Evolutionary conservation across 2,888 invertebrate genomes (phyloP), one percentile per base, ranked within the genome.

Genomic region (Cosmorhoe ocellata): DNA sequence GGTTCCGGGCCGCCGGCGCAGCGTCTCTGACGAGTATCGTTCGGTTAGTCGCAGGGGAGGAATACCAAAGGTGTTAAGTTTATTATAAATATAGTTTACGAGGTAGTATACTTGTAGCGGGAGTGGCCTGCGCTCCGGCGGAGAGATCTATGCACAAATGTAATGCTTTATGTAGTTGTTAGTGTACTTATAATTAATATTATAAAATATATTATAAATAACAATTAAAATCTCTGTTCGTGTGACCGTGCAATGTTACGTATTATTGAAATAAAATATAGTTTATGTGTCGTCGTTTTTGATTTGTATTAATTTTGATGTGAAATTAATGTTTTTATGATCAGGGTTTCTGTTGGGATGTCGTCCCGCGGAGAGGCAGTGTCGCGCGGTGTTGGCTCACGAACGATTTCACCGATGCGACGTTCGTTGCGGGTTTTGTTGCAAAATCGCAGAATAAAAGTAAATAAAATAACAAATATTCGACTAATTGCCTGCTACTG

Each of bases 151-250:
- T 67, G 80, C 85, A 84, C 82, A 80, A 83, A 75, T 71, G 71
- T 79, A 79, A 83, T 82, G 87, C 87, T 87, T 87, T 83, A 84
- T 81, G 80, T 87, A 86, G 81, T 71, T 65, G 71, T 81, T 86
- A 84, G 79, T 79, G 74, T 81, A 18, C n/a, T 18, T 3, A 81
- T 74, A 66, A 58, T 61, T 56, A 62, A 54, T 55, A 65, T 61
- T 55, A 63, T 64, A 57, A 63, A 55, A 63, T 63, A 71, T 64
- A 67, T 61, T 67, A 74, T 74, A 66, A 71, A 71, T 48, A 44
- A 53, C 40, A 34, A 44, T 48, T 44, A 44, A 75, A 75, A 72
- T 77, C 66, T 77, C 69, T 79, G 74, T 79, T 71, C 74, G 80
- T 77, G 79, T 79, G 76, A 70, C 73, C 73, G 64, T 74, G 67